Conservation (phyloP, 2,888 invertebrate species). For the Pycnomerus fuliginosus region DNA sequence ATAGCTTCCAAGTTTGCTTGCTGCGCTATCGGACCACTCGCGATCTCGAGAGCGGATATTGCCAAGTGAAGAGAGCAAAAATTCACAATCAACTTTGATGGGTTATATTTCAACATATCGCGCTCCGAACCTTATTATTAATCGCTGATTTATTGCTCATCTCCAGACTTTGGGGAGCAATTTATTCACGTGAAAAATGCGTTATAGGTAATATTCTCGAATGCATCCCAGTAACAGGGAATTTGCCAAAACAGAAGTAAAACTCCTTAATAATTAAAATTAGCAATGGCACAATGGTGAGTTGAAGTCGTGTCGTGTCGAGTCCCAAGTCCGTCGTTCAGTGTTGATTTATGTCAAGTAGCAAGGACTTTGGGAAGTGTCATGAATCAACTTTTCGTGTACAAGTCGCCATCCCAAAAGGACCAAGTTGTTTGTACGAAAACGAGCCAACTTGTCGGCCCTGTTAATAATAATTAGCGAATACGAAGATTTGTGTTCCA, state of each 20-base stretch:
- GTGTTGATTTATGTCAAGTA: slow-evolving; percentile 44
- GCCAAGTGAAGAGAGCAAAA: too few relatives aligned
- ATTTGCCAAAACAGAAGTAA: too few relatives aligned
- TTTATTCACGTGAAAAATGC: too few relatives aligned
- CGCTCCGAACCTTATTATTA: slow-evolving; percentile 40
- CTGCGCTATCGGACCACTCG: too few relatives aligned
- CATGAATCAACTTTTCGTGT: slow-evolving; percentile 44
- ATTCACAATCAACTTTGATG: too few relatives aligned
- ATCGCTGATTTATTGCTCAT: slow-evolving; percentile 47
- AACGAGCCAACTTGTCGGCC: slow-evolving; percentile 15
- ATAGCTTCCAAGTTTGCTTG: slow-evolving; percentile 18
- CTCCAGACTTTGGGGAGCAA: too few relatives aligned
- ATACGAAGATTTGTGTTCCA: slow-evolving; percentile 5
- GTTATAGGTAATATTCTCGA: too few relatives aligned
- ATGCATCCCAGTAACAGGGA: too few relatives aligned
- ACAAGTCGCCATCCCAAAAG: slow-evolving; percentile 17
- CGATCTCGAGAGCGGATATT: too few relatives aligned
- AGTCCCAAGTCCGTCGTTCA: slow-evolving; percentile 43
- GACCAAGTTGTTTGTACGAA: slow-evolving; percentile 18
- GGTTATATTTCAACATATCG: slow-evolving; percentile 8
- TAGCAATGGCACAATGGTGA: too few relatives aligned
- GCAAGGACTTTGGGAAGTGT: slow-evolving; percentile 43
- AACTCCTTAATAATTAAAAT: too few relatives aligned
- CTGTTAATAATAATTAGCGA: slow-evolving; percentile 12
- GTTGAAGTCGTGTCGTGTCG: slow-evolving; percentile 14